Evolutionary conservation across 2,888 invertebrate genomes (phyloP), one percentile per base, ranked within the genome.

Genomic region (Drosophila barbarae): DNA sequence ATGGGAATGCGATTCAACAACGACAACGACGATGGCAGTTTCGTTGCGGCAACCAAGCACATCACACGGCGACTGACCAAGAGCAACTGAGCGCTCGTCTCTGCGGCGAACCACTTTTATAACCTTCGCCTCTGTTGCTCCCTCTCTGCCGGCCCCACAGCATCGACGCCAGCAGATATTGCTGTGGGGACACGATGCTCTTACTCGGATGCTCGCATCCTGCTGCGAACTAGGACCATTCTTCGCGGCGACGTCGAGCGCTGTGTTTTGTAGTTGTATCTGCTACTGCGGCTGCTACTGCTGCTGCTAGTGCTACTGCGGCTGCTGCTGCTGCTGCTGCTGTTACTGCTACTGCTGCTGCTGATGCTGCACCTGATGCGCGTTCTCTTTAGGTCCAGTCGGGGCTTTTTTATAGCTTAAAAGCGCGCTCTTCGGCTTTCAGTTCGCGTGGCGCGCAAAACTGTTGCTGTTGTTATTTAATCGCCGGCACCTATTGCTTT

Each of bases 81-180:
- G 88, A 88, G 88, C 85, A 87, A 88, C 88, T 88, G 86, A 88
- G 84, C 84, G 80, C 84, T 87, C 86, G 82, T 79, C 76, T 76
- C 81, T 80, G 79, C 74, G 79, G 84, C 78, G 74, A 86, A 87
- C 85, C 86, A 86, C 87, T 87, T 88, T 88, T 88, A 88, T 88
- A 80, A 80, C 71, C 64, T 84, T 74, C 68, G 59, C 75, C 76
- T 9, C 21, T 35, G 50, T 15, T 8, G 28, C 38, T 30, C 52
- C 18, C 35, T 32, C 67, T 23, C 56, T 32, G 15, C 30, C 26
- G 57, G 71, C 65, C 66, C 74, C 60, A 55, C 36, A 36, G 41
- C 69, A 36, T 55, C 71, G 73, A 44, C 60, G 60, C 47, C 64
- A 66, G 75, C 71, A 49, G 70, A 54, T 67, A 58, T 64, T 65